Conservation (phyloP, 1,140 invertebrate species). For the Phymorhynchus buccinoides region DNA sequence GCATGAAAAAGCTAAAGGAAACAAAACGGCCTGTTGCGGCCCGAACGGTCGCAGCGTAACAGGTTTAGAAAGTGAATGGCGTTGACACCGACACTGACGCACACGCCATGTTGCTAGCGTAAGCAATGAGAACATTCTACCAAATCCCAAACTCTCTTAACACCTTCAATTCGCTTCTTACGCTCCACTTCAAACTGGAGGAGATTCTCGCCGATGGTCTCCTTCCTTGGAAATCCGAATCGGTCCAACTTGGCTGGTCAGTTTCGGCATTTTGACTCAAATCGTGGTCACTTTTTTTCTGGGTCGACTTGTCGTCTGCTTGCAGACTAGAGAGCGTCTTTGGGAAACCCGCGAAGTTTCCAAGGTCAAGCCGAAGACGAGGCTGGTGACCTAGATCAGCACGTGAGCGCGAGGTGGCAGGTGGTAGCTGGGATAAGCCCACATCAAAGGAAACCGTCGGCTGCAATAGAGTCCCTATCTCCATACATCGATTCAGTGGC, state of each 20-base stretch:
- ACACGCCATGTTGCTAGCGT: slow-evolving; percentile 13
- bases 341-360: slow-evolving; percentile 24
- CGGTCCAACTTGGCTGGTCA: neutral
- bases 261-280: neutral
- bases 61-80: neutral
- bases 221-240: neutral
- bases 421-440: neutral
- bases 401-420: slow-evolving; percentile 4
- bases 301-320: neutral
- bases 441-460: neutral
- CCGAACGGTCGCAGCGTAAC: neutral
- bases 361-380: slow-evolving; percentile 26
- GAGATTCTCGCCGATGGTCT: neutral
- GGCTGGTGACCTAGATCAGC: slow-evolving; percentile 24
- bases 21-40: slow-evolving; percentile 10
- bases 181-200: neutral
- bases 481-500: neutral
- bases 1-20: neutral
- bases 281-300: neutral
- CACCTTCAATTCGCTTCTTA: neutral
- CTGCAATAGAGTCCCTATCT: neutral
- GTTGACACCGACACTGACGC: too few species aligned
- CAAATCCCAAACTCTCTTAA: neutral
- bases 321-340: slow-evolving; percentile 5
- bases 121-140: neutral